These are phyloP conservation scores for Lasioglossum marginatum DNA, from an alignment of 2,888 invertebrate species.

Conservation along the genomic window DNA sequence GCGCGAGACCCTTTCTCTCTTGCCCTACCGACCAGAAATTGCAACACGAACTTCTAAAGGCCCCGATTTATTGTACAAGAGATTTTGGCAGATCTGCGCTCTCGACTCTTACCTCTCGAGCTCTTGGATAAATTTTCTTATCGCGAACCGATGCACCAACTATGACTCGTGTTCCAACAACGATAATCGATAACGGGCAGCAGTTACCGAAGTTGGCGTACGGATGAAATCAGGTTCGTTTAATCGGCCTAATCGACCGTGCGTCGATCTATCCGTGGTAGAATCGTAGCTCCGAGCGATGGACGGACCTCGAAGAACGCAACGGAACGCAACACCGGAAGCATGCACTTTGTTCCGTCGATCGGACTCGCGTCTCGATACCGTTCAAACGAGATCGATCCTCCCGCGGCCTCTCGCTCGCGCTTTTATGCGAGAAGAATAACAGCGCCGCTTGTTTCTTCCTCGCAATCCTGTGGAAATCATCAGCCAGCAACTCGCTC, in stretches of 20 bases:
- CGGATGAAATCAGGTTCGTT: not conserved
- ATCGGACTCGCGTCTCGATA: too few relatives aligned
- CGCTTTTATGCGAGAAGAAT: not conserved
- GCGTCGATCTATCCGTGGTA: not conserved
- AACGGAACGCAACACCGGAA: not conserved
- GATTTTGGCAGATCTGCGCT: too few relatives aligned
- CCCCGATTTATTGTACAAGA: too few relatives aligned
- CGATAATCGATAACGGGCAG: not conserved
- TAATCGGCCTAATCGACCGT: not conserved
- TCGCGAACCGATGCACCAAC: too few relatives aligned
- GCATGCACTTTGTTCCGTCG: not conserved
- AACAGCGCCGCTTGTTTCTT: not conserved
- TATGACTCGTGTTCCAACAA: too few relatives aligned
- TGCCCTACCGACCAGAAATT: not conserved
- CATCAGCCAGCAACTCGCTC: not conserved
- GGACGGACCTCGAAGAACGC: not conserved
- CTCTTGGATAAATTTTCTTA: too few relatives aligned
- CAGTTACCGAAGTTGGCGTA: not conserved
- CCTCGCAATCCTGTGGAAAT: not conserved
- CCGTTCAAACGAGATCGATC: too few relatives aligned
- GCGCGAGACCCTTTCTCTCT: not conserved
- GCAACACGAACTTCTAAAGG: conserved; percentile 24
- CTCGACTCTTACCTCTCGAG: not conserved
- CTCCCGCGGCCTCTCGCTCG: too few relatives aligned
- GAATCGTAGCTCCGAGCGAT: not conserved